Conservation (phyloP, 2,888 invertebrate genomes). For the Prostheceraeus crozeri region DNA sequence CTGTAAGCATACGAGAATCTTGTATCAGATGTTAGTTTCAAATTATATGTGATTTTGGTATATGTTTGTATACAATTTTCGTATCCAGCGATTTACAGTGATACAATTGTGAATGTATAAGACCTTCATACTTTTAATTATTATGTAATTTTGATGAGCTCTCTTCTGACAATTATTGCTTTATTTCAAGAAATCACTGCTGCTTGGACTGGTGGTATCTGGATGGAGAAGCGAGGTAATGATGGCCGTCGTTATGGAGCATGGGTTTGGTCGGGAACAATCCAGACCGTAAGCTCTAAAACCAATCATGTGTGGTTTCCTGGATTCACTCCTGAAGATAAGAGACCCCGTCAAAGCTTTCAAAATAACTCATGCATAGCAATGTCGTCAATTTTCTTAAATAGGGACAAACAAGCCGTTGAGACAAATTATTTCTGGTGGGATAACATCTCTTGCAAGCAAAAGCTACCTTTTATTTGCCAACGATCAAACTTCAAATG, state of each 20-base stretch:
- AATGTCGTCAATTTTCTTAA: conserved; percentile 15
- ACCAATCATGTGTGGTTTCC: conserved; percentile 33
- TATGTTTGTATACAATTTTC: no score
- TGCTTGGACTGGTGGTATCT: conserved; percentile 37
- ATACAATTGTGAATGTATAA: no score
- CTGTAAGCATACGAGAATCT: no score
- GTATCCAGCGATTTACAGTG: no score
- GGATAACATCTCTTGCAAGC: conserved; percentile 58
- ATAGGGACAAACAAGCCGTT: neutral
- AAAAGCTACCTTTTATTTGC: conserved; percentile 59
- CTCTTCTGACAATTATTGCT: no score
- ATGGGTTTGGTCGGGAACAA: conserved; percentile 30
- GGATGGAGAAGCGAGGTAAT: conserved; percentile 3
- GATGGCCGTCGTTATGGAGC: neutral
- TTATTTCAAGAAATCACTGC: conserved; percentile 32
- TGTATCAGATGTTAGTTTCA: no score
- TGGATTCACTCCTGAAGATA: conserved; percentile 32
- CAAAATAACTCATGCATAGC: conserved; percentile 31
- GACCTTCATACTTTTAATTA: no score
- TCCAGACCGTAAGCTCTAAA: conserved; percentile 21
- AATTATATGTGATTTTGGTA: no score
- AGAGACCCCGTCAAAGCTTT: conserved; percentile 23
- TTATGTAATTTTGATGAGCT: no score
- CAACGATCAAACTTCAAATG: no score
- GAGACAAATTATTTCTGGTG: conserved; percentile 49